A percentile compares a stretch with the other conserved stretches of the same genome.
Conservation (phyloP, 2,888 invertebrate genomes). For the Netelia inedita region DNA sequence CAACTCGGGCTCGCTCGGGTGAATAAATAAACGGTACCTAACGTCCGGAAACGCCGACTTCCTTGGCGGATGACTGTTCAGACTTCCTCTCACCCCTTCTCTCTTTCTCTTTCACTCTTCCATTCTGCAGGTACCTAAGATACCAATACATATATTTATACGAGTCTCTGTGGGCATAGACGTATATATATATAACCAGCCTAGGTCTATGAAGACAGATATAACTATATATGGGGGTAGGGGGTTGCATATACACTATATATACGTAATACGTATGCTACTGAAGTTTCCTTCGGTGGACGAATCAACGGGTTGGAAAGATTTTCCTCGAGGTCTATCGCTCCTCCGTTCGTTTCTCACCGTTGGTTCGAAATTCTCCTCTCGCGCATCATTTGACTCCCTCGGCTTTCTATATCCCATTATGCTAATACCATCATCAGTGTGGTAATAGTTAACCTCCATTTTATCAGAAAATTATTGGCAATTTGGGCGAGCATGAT, state of each 20-base stretch:
- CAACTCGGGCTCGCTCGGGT: slow-evolving; percentile 45
- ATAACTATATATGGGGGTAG: slow-evolving; percentile 6
- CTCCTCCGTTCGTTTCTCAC: slow-evolving; percentile 30
- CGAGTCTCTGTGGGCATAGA: not conserved
- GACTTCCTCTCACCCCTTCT: not conserved
- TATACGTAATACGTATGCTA: slow-evolving; percentile 28
- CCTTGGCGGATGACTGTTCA: slow-evolving; percentile 23
- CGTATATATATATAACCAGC: not conserved
- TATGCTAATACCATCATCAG: not conserved
- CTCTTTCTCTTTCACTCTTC: not conserved
- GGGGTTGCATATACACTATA: slow-evolving; percentile 19
- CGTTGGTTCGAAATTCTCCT: slow-evolving; percentile 35
- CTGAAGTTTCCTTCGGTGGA: slow-evolving; percentile 20
- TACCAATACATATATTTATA: slow-evolving; percentile 11
- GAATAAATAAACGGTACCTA: slow-evolving; percentile 59
- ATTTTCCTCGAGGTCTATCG: slow-evolving; percentile 4
- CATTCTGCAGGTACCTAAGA: slow-evolving; percentile 29
- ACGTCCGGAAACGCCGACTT: slow-evolving; percentile 55
- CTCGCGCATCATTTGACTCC: slow-evolving; percentile 16
- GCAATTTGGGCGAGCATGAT: not conserved
- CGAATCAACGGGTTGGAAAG: slow-evolving; percentile 44
- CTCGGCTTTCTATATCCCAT: not conserved
- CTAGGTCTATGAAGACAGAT: not conserved
- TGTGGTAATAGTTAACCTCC: not conserved
- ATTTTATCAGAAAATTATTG: slow-evolving; percentile 11